phyloP scores from a whole-genome alignment of 2,888 invertebrate genomes.

The Pyrochroa serraticornis region DNA sequence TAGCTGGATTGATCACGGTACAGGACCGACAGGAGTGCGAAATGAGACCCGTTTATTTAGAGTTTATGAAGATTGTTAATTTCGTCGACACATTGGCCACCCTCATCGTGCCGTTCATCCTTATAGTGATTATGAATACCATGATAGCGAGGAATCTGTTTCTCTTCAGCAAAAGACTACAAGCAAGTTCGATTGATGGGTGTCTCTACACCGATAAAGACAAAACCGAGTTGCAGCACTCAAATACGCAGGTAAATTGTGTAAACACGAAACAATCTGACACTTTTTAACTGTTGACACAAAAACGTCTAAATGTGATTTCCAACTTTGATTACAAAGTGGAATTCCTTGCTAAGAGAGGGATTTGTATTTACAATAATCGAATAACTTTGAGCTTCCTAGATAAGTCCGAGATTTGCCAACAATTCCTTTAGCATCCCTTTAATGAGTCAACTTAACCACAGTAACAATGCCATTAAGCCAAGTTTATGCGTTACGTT shows the following conservation, averaged over 20 bases:
- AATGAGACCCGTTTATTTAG: conserved; percentile 59
- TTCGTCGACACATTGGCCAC: conserved; percentile 67
- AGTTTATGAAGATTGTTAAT: conserved; percentile 63
- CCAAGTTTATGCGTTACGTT: too few species aligned
- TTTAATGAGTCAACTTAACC: too few species aligned
- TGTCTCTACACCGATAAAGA: conserved; percentile 48
- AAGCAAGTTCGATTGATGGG: conserved; percentile 50
- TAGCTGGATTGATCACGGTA: conserved; percentile 49
- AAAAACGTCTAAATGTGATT: too few species aligned
- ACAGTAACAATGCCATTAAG: too few species aligned
- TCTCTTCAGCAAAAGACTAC: conserved; percentile 58
- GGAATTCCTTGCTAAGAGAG: too few species aligned
- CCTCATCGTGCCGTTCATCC: conserved; percentile 65
- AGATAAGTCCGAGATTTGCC: too few species aligned
- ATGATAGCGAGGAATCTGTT: conserved; percentile 65
- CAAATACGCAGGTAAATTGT: conserved; percentile 55
- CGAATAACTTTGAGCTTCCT: too few species aligned
- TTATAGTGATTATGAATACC: conserved; percentile 68
- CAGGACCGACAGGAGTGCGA: conserved; percentile 54
- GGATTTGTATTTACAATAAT: too few species aligned
- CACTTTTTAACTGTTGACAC: too few species aligned
- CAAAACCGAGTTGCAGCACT: conserved; percentile 55
- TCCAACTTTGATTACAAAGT: too few species aligned
- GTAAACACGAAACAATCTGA: neutral
- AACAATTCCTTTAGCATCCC: too few species aligned